Base-by-base conservation (phyloP, 2,888 invertebrate genomes). In the Orthosia cruda region DNA sequence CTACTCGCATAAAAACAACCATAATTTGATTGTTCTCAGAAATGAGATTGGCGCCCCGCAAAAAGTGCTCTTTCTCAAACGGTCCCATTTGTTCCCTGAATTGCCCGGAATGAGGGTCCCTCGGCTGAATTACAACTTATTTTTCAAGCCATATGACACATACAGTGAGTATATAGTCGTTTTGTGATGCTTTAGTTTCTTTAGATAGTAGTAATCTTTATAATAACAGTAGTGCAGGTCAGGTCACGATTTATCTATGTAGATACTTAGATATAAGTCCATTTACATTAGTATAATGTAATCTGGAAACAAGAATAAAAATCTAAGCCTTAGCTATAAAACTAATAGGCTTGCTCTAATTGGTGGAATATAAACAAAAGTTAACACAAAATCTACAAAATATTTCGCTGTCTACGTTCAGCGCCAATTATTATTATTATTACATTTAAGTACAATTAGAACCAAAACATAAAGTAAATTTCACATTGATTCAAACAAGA, bases 71-170 rank as follows among this genome's bases (percentile, higher is more conserved):
- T 89, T 91, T 91, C 89, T 89, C 87, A 85, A 91, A 91, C 87
- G 87, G 83, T 87, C 89, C 90, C 92, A 92, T 93, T 94, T 94
- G 92, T 93, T 92, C 90, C 83, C 86, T 84, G 87, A 89, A 91
- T 89, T 87, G 86, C 86, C 84, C 81, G 90, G 86, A 88, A 91
- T 88, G 91, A 92, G 92, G 92, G 91, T 91, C 91, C 90, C 89
- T 89, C 89, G 85, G 90, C 86, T 89, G 89, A 88, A 90, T 92
- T 92, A 93, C 91, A 91, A 92, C 91, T 93, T 93, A 93, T 92
- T 93, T 93, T 91, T 91, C 83, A 77, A 77, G 62, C 88, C 84
- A 88, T 81, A 84, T 90, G 91, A 92, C 89, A 89, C 89, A 91
- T 92, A 89, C 84, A 88, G 85, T 76, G 81, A 40, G 32, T 54